Evolutionary conservation across 2,113 vertebrate genomes (phyloP).

Genomic region (Ciconia maguari): DNA sequence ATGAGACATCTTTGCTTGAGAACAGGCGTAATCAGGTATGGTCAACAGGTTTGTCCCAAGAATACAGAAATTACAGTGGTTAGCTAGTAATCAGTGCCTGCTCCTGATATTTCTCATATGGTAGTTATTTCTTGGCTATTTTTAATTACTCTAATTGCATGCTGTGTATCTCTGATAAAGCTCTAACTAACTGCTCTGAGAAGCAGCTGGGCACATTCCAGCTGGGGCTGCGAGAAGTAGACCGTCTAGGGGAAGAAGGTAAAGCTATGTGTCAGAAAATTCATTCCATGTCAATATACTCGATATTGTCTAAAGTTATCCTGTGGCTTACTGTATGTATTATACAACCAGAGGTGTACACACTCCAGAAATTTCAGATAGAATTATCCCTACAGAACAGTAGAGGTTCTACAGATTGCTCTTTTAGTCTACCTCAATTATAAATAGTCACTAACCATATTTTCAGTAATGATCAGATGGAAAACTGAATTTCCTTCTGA

Average conservation of each 20-base stretch:
- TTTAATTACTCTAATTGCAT: not conserved
- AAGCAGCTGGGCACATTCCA: not conserved
- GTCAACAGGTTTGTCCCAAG: not conserved
- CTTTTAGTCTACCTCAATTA: not conserved
- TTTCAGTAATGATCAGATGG: not conserved
- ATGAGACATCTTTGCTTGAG: conserved; percentile 93
- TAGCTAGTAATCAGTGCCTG: not conserved
- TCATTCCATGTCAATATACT: not conserved
- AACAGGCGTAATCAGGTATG: conserved; percentile 92
- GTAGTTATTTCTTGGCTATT: not conserved
- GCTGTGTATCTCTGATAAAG: not conserved
- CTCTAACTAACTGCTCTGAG: not conserved
- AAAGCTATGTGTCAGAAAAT: not conserved
- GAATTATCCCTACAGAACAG: not conserved
- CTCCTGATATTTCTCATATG: not conserved
- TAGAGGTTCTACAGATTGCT: not conserved
- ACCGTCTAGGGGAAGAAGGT: not conserved
- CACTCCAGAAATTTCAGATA: not conserved
- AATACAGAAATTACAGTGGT: not conserved
- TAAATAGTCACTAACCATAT: not conserved
- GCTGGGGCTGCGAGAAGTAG: not conserved
- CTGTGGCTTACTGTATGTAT: not conserved
- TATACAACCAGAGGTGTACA: not conserved
- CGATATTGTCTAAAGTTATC: not conserved
- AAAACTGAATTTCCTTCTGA: conserved; percentile 12